Conservation (phyloP, 2,797 vertebrate species). For the Synanceia verrucosa region DNA sequence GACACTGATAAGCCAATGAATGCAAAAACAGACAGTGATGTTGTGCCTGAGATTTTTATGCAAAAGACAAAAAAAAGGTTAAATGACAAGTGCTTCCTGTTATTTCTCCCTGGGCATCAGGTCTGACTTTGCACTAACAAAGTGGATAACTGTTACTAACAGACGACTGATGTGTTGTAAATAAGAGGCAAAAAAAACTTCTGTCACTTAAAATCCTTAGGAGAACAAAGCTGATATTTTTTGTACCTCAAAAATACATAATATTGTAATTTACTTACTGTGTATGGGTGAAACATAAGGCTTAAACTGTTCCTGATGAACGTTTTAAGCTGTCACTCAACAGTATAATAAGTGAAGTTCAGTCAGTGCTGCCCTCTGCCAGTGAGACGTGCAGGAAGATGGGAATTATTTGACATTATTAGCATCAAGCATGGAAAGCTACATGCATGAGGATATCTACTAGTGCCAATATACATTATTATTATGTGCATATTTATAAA, state of each 20-base stretch:
- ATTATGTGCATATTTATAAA: not conserved
- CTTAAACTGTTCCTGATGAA: not conserved
- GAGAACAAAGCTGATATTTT: not conserved
- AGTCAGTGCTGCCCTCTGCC: not conserved
- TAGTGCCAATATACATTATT: not conserved
- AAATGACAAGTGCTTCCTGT: conserved; percentile 38
- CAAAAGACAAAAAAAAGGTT: conserved; percentile 19
- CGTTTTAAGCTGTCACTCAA: not conserved
- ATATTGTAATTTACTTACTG: not conserved
- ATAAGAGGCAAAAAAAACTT: not conserved
- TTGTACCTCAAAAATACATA: not conserved
- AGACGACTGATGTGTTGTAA: conserved; percentile 6
- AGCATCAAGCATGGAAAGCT: not conserved
- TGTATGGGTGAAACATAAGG: not conserved
- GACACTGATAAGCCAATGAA: conserved; percentile 17
- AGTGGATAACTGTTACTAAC: not conserved
- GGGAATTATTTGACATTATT: not conserved
- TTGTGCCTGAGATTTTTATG: conserved; percentile 46
- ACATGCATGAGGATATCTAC: not conserved
- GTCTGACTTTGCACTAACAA: conserved; percentile 34
- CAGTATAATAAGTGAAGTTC: not conserved
- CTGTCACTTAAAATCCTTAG: not conserved
- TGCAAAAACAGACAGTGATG: not conserved
- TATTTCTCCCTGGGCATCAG: conserved; percentile 1
- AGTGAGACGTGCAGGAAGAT: not conserved